A percentile compares a stretch with the other conserved stretches of the same genome.
Conservation (phyloP, 2,113 vertebrate genomes). For the Coreoperca whiteheadi region DNA sequence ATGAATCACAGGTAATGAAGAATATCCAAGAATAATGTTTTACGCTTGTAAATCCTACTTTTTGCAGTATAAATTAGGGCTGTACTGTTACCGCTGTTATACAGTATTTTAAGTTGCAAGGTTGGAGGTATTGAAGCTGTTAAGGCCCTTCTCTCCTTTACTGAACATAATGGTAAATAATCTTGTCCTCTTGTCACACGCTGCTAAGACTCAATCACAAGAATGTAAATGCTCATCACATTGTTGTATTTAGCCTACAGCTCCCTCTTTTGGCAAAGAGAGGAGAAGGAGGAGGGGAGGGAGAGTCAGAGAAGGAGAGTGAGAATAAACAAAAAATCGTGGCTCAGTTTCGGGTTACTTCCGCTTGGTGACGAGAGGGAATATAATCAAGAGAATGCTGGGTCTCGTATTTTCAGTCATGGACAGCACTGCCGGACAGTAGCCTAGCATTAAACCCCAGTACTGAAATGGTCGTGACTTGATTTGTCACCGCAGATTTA, state of each 20-base stretch:
- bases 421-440: background rate
- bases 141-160: background rate
- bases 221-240: background rate
- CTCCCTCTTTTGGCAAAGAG: constrained; percentile 41
- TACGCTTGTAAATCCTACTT: background rate
- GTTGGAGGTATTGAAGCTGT: background rate
- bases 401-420: background rate
- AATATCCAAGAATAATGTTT: background rate
- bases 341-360: background rate
- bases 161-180: background rate
- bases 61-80: background rate
- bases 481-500: constrained; percentile 27
- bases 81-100: background rate
- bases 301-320: background rate
- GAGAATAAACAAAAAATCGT: background rate
- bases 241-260: constrained; percentile 14
- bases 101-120: background rate
- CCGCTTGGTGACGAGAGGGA: background rate
- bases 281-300: background rate
- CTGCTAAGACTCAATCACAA: background rate
- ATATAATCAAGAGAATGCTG: background rate
- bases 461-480: constrained; percentile 41
- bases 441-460: constrained; percentile 1
- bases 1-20: background rate
- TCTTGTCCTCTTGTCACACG: background rate